Evolutionary conservation across 2,797 vertebrate genomes (phyloP), one percentile per base, ranked within the genome.

Genomic region (Smutsia gigantea): DNA sequence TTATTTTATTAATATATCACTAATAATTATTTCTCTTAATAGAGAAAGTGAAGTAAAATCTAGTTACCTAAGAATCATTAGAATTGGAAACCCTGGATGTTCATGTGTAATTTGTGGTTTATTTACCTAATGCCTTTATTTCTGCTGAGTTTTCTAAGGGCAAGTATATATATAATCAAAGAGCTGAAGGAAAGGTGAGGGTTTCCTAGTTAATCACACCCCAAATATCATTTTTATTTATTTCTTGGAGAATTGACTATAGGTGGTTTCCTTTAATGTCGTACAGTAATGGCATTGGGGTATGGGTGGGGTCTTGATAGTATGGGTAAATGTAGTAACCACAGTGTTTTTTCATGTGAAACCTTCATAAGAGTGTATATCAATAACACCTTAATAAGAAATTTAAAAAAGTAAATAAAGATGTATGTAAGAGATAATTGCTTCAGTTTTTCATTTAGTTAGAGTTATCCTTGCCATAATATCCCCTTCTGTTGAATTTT

Each of bases 1-100:
- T 83, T 79, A 95, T 86, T 93, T 97, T 94, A 94, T 97, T 89
- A 85, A 86, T 93, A 53, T 96, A 57, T 84, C 69, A 81, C 39
- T 91, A 85, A 93, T 86, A 94, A 95, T 87, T 95, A 94, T 91
- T 96, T 95, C 95, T 95, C 57, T 93, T 75, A 95, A 64, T 8
- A 86, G 49, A 72, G 64, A 86, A 94, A 95, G 51, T 72, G 11
- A 92, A 92, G 61, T 88, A 86, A 96, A 96, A 77, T 31, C 66
- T 51, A 92, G 42, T 71, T 88, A 46, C 49, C 7, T 72, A 86
- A 86, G 63, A 85, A 77, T 88, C 78, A 59, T 29, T 66, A 88
- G 21, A 81, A 61, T 25, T 34, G 42, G 55, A 94, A 89, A 57
- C 37, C 90, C 37, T 94, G 79, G 34, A 23, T 78, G 53, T 74